Base-by-base conservation (phyloP, 2,113 vertebrate species). In the Echinops telfairi region DNA sequence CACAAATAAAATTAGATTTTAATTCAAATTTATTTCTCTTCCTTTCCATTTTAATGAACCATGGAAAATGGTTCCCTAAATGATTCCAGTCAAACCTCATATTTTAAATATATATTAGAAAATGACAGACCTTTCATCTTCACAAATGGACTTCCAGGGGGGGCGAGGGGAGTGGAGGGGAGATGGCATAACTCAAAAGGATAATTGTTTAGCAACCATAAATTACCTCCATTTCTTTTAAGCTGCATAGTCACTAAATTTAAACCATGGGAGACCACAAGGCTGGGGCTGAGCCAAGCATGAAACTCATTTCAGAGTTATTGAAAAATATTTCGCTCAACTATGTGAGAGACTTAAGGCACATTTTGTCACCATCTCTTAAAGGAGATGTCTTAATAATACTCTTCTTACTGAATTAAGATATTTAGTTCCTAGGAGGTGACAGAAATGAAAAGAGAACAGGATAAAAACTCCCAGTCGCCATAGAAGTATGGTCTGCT, bases 1-100 rank as follows among this genome's bases (percentile, higher is more conserved):
- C 15, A 88, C 11, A 64, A 95, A 83, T 73, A n/a, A 68, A 96
- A 95, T 92, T 36, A 84, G 53, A 91, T 66, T 89, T 86, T 81
- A 81, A 90, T 92, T 70, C 53, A 68, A 84, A 94, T 90, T 88
- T 86, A 86, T 64, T 90, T 94, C n/a, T 89, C 43, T n/a, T 89
- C 66, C 31, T 89, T 85, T 88, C 73, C 29, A 78, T 83, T 95
- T 93, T 92, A 95, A 92, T 83, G n/a, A 80, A 83, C 43, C 11
- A 79, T 12, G 62, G n/a, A 81, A 94, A 93, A 89, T 62, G 12
- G 76, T 70, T 87, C 43, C 68, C 68, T 88, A 88, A 86, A 60
- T 88, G 83, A 93, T 47, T 76, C 36, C 1, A 70, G 47, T 71
- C 16, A 89, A 88, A 91, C 6, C 43, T 86, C 64, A 23, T 86